Conservation (phyloP, 2,888 invertebrate genomes). For the Protonemura montana region DNA sequence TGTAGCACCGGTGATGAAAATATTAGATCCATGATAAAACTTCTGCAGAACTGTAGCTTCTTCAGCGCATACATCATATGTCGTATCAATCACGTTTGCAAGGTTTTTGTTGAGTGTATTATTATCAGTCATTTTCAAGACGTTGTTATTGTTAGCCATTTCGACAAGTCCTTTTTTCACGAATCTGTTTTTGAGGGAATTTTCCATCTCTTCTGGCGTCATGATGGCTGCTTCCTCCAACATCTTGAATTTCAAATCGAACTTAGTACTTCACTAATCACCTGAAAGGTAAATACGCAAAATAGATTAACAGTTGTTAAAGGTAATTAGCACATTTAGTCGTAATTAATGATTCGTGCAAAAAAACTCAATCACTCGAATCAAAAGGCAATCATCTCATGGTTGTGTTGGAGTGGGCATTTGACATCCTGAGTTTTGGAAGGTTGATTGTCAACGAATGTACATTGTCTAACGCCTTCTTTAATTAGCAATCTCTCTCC, state of each 20-base stretch:
- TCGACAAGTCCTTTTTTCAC: neutral
- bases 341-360: neutral
- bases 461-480: neutral
- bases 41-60: constrained; percentile 14
- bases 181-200: neutral
- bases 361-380: neutral
- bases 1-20: constrained; percentile 31
- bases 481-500: neutral
- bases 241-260: neutral
- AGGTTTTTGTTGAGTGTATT: neutral
- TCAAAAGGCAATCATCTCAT: neutral
- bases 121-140: neutral
- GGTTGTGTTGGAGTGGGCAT: neutral
- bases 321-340: neutral
- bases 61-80: neutral
- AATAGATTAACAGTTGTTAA: neutral
- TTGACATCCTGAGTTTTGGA: neutral
- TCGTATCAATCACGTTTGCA: neutral
- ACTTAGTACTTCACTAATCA: neutral
- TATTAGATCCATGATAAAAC: constrained; percentile 20
- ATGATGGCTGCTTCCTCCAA: neutral
- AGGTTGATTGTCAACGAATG: neutral
- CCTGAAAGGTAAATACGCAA: neutral
- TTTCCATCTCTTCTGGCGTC: neutral
- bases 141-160: neutral